Base-by-base conservation (phyloP, 1,140 invertebrate species). In the Diabrotica virgifera region DNA sequence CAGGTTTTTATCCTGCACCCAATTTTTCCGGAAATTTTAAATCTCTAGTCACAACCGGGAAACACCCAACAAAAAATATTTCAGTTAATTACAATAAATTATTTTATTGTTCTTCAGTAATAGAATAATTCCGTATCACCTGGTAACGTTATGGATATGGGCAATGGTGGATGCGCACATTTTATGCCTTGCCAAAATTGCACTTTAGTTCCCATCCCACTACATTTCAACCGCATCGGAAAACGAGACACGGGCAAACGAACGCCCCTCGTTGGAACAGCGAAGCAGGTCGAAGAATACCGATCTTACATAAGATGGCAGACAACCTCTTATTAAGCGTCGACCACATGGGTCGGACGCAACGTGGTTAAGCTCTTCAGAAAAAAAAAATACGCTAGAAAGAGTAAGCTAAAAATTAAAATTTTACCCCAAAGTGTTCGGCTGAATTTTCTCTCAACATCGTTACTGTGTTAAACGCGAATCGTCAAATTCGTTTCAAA, bases 321-420 rank as follows among this genome's bases (percentile, higher is more conserved):
- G 71, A 59, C 67, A 38, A 53, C 65, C 63, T 72, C 60, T 73
- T 75, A 74, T 66, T 76, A 68, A 70, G 75, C 74, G 76, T 73
- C 75, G 76, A 75, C 76, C 76, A 70, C 75, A 78, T 78, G 75
- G 76, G 76, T 78, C 76, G 76, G 65, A 72, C 75, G 76, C 76
- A 73, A 73, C 73, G 72, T 75, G 74, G 69, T 74, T 70, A 50
- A 63, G 36, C 3, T 13, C 38, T 13, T 40, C n/a, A 37, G 52
- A 62, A 62, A 53, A 55, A 24, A 24, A 6, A 14, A n/a, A 10
- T 52, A 36, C n/a, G 8, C 40, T 8, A n/a, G 2, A 46, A 46
- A 46, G n/a, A 46, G 40, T n/a, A 46, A 46, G 8, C 40, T 10
- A 46, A 5, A 46, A 46, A 46, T 6, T n/a, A 10, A 8, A n/a